These are phyloP conservation scores for Drosophila murphyi DNA, from an alignment of 1,140 invertebrate genomes.

Conservation along the genomic window DNA sequence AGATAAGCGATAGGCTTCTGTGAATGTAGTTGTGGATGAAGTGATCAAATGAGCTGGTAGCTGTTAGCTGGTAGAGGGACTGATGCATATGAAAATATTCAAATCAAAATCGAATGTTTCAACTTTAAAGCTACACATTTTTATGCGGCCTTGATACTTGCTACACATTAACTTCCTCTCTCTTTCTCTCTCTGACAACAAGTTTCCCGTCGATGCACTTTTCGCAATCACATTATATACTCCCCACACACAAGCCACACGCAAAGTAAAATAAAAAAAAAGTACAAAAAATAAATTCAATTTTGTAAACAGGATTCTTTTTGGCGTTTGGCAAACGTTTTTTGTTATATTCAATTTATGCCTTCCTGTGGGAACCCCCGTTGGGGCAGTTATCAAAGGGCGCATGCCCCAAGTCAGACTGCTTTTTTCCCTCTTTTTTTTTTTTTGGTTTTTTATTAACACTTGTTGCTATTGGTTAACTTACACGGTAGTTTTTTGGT, in stretches of 20 bases:
- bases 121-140: too few species aligned
- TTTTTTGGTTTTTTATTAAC: slow-evolving; percentile 4
- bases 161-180: background rate
- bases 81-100: too few species aligned
- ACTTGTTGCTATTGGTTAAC: slow-evolving; percentile 12
- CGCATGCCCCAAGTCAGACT: slow-evolving; percentile 24
- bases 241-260: background rate
- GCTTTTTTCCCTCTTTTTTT: slow-evolving; percentile 3
- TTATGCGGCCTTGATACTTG: background rate
- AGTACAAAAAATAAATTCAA: slow-evolving; percentile 38
- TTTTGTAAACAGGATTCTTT: slow-evolving; percentile 46
- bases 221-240: slow-evolving; percentile 1
- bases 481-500: slow-evolving; percentile 15
- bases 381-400: slow-evolving; percentile 5
- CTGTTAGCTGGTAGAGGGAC: too few species aligned
- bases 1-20: too few species aligned
- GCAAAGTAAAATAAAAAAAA: slow-evolving; percentile 38
- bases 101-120: too few species aligned
- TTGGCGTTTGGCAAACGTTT: slow-evolving; percentile 38
- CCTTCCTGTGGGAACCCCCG: slow-evolving; percentile 28
- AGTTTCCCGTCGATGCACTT: background rate
- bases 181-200: background rate
- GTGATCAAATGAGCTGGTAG: too few species aligned
- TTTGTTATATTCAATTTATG: slow-evolving; percentile 55
- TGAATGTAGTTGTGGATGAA: too few species aligned